A percentile compares a stretch with the other conserved stretches of the same genome.
Evolutionary conservation across 2,113 vertebrate genomes (phyloP).

Genomic region (Desmodus rotundus): DNA sequence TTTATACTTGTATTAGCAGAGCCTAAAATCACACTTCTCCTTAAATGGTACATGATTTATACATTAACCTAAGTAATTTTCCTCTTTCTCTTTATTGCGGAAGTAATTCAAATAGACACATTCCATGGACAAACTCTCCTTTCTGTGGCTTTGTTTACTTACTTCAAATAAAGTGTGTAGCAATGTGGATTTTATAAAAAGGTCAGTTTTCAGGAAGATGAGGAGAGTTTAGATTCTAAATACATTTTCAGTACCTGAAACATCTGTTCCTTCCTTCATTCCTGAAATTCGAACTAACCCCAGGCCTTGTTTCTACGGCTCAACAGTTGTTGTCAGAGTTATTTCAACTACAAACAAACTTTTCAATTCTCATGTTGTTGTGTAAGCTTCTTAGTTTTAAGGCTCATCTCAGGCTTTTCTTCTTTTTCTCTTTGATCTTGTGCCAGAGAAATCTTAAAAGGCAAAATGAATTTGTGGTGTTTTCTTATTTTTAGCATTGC

Average conservation of each 20-base stretch:
- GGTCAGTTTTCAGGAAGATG: not conserved
- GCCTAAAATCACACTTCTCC: not conserved
- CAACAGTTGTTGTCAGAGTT: conserved; percentile 67
- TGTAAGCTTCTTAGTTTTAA: conserved; percentile 71
- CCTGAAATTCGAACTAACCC: conserved; percentile 32
- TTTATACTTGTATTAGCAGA: not conserved
- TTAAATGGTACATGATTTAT: not conserved
- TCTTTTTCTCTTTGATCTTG: conserved; percentile 77
- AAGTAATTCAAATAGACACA: not conserved
- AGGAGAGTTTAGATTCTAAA: conserved; percentile 43
- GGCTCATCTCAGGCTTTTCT: conserved; percentile 78
- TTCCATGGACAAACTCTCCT: not conserved
- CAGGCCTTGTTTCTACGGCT: conserved; percentile 73
- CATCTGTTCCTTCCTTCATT: conserved; percentile 67
- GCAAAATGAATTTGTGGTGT: conserved; percentile 59
- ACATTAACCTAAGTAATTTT: conserved; percentile 12
- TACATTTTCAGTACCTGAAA: conserved; percentile 29
- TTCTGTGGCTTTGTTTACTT: not conserved
- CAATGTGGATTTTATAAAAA: not conserved
- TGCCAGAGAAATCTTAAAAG: conserved; percentile 74
- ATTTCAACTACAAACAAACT: conserved; percentile 76
- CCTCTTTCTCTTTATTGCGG: conserved; percentile 6
- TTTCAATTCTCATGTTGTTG: conserved; percentile 69
- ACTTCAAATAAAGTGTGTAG: not conserved
- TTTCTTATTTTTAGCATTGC: conserved; percentile 72